phyloP scores from a whole-genome alignment of 2,797 vertebrate genomes.

The Pagetopsis macropterus region DNA sequence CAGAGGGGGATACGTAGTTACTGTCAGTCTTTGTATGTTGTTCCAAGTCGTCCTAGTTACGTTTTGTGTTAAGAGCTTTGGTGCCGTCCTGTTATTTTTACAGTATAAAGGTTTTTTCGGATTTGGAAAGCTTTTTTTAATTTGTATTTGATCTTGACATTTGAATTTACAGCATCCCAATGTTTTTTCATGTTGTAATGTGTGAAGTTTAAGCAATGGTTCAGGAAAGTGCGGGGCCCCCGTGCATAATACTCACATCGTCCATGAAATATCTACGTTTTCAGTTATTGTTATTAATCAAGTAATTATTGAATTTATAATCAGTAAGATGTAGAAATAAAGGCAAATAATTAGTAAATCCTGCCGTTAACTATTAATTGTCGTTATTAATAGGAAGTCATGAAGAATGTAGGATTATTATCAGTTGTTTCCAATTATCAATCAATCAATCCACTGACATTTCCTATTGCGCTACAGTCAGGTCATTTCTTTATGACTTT shows the following conservation, averaged over 20 bases:
- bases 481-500: no score
- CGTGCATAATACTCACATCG: no score
- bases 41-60: background rate
- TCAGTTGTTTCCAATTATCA: no score
- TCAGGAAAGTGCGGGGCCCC: background rate
- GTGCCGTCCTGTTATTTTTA: background rate
- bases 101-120: background rate
- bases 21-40: background rate
- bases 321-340: background rate
- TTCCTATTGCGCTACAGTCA: no score
- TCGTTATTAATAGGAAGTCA: background rate
- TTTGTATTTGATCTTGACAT: constrained; percentile 11
- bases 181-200: background rate
- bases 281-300: no score
- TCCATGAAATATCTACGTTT: no score
- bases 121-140: background rate
- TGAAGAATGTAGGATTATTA: background rate
- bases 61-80: background rate
- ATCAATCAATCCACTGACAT: no score
- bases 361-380: background rate
- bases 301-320: background rate
- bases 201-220: constrained; percentile 11
- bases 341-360: background rate
- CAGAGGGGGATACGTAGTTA: background rate
- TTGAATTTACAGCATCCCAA: constrained; percentile 14